phyloP scores from a whole-genome alignment of 2,113 vertebrate species.

The Lota lota region DNA sequence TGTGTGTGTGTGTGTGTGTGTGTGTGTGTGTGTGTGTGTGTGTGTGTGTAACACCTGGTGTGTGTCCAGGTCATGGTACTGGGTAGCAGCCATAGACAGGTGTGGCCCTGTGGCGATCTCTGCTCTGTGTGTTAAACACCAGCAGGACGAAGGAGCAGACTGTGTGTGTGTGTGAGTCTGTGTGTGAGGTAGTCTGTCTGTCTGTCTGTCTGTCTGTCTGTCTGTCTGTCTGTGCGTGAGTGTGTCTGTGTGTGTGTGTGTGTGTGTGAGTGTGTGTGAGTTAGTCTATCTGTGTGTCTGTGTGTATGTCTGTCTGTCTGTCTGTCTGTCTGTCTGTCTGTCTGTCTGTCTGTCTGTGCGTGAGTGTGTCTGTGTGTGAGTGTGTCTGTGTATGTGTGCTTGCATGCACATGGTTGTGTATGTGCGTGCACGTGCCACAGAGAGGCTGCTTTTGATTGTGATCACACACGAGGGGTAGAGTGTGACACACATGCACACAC shows the following conservation, averaged over 20 bases:
- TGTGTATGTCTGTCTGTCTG: slow-evolving; percentile 40
- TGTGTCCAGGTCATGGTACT: no score
- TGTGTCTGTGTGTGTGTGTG: slow-evolving; percentile 56
- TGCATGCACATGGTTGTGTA: slow-evolving; percentile 16
- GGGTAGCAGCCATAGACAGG: no score
- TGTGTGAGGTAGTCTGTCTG: slow-evolving; percentile 48
- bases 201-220: slow-evolving; percentile 35
- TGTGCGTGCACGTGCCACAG: slow-evolving; percentile 51
- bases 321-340: slow-evolving; percentile 54
- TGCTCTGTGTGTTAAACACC: slow-evolving; percentile 50
- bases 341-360: slow-evolving; percentile 29
- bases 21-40: slow-evolving; percentile 32
- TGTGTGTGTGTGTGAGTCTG: slow-evolving; percentile 54
- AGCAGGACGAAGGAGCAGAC: slow-evolving; percentile 58
- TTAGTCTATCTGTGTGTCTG: slow-evolving; percentile 52
- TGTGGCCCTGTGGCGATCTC: slow-evolving; percentile 43
- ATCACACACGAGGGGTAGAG: slow-evolving; percentile 22
- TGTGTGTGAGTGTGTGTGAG: slow-evolving; percentile 32
- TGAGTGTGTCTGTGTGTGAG: slow-evolving; percentile 54
- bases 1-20: slow-evolving; percentile 60
- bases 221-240: slow-evolving; percentile 34
- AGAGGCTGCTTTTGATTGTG: slow-evolving; percentile 52
- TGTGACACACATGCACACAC: slow-evolving; percentile 13
- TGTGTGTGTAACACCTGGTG: no score
- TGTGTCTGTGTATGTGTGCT: slow-evolving; percentile 40